Evolutionary conservation across 2,888 invertebrate genomes (phyloP).

Genomic region (Cenopis cana): DNA sequence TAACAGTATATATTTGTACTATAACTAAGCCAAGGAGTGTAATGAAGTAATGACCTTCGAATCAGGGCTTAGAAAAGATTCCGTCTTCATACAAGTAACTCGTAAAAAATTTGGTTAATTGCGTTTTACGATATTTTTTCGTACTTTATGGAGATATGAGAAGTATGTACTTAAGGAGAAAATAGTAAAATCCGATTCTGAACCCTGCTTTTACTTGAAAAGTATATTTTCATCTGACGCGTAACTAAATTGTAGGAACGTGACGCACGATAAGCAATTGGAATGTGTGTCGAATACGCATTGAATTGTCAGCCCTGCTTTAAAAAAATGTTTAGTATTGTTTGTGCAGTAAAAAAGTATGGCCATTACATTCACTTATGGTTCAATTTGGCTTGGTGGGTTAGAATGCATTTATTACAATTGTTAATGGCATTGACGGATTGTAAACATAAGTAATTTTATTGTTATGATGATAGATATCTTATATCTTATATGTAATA

Average conservation of each 20-base stretch:
- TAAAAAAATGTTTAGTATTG: background rate
- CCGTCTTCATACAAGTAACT: too few relatives aligned
- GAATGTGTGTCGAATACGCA: background rate
- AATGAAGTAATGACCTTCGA: background rate
- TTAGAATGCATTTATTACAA: background rate
- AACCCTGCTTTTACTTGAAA: too few relatives aligned
- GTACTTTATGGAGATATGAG: too few relatives aligned
- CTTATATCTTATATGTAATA: too few relatives aligned
- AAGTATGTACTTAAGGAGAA: too few relatives aligned
- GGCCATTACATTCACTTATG: background rate
- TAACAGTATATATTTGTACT: too few relatives aligned
- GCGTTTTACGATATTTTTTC: too few relatives aligned
- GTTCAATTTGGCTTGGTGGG: background rate
- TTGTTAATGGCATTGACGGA: background rate
- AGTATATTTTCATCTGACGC: background rate
- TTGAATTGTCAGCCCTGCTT: background rate
- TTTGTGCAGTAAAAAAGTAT: background rate
- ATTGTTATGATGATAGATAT: too few relatives aligned
- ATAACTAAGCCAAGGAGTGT: background rate
- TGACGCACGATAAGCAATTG: background rate
- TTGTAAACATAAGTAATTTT: background rate
- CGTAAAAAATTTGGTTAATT: too few relatives aligned
- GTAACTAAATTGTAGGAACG: background rate
- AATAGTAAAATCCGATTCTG: too few relatives aligned
- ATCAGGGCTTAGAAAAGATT: too few relatives aligned